These are phyloP conservation scores for Chloroclystis v-ata DNA, from an alignment of 2,888 invertebrate species.

Conservation along the genomic window DNA sequence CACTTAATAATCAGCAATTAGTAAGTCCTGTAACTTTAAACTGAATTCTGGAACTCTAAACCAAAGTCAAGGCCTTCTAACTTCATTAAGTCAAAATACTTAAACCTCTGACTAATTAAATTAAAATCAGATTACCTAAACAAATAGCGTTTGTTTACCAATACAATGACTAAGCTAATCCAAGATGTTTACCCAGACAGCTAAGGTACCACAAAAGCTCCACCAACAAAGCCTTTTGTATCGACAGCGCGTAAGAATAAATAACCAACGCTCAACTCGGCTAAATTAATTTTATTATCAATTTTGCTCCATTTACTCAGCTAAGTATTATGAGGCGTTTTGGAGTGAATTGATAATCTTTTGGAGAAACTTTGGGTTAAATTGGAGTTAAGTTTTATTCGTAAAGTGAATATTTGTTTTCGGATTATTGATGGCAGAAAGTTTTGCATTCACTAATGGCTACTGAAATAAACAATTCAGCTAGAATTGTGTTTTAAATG, in stretches of 20 bases:
- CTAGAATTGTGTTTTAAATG: no score
- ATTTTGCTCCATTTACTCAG: constrained; percentile 33
- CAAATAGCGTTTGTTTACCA: constrained; percentile 17
- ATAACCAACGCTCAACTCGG: constrained; percentile 23
- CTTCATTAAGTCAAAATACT: neutral
- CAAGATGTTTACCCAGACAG: constrained; percentile 16
- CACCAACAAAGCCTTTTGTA: constrained; percentile 34
- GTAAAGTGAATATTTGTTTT: constrained; percentile 8
- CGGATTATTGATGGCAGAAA: neutral
- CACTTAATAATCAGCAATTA: no score
- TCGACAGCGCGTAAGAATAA: constrained; percentile 27
- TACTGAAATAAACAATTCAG: no score
- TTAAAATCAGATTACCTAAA: constrained; percentile 12
- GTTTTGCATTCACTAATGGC: no score
- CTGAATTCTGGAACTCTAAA: no score
- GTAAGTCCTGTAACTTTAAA: no score
- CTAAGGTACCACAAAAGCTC: constrained; percentile 28
- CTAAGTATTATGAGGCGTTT: constrained; percentile 29
- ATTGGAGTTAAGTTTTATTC: constrained; percentile 13
- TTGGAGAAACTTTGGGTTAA: constrained; percentile 19
- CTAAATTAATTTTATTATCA: constrained; percentile 37
- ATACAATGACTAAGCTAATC: constrained; percentile 18
- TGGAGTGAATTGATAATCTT: constrained; percentile 30
- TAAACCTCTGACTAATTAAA: constrained; percentile 1
- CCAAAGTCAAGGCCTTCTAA: no score